These are phyloP conservation scores for Orchestes rusci DNA, from an alignment of 2,888 invertebrate genomes.

Conservation along the genomic window DNA sequence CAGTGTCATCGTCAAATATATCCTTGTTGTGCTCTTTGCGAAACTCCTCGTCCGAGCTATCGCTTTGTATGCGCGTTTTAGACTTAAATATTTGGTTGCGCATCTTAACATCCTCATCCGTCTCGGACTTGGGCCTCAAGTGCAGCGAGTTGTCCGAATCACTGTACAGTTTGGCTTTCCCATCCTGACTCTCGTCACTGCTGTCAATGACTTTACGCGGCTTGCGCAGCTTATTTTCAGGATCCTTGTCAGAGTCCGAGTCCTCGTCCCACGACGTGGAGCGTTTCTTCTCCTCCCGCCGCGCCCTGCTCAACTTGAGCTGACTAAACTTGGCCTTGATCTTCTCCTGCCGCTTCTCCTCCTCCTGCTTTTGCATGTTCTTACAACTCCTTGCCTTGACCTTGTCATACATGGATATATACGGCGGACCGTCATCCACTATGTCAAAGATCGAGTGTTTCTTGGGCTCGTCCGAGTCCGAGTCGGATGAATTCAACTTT, in stretches of 20 bases:
- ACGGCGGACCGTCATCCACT: constrained; percentile 80
- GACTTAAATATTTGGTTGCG: constrained; percentile 58
- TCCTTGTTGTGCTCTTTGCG: constrained; percentile 7
- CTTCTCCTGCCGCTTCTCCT: constrained; percentile 78
- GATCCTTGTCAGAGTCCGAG: constrained; percentile 55
- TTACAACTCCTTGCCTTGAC: constrained; percentile 90
- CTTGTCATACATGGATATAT: constrained; percentile 97
- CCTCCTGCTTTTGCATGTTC: constrained; percentile 87
- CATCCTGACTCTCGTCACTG: constrained; percentile 38
- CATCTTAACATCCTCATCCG: constrained; percentile 42
- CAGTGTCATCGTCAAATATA: constrained; percentile 50
- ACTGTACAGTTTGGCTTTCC: constrained; percentile 44
- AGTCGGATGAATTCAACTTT: constrained; percentile 54
- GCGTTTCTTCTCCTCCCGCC: constrained; percentile 82
- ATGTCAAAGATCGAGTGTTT: constrained; percentile 90
- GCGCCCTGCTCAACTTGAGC: constrained; percentile 78
- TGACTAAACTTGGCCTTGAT: constrained; percentile 85
- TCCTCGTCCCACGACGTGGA: constrained; percentile 86
- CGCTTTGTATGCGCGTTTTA: constrained; percentile 66
- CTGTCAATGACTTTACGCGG: constrained; percentile 40
- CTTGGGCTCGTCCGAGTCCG: constrained; percentile 74
- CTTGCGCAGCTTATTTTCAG: constrained; percentile 33
- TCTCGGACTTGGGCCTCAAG: constrained; percentile 37
- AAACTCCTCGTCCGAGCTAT: constrained; percentile 62
- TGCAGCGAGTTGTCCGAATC: constrained; percentile 47